These are phyloP conservation scores for Alcedo atthis DNA, from an alignment of 2,797 vertebrate genomes.

Conservation along the genomic window DNA sequence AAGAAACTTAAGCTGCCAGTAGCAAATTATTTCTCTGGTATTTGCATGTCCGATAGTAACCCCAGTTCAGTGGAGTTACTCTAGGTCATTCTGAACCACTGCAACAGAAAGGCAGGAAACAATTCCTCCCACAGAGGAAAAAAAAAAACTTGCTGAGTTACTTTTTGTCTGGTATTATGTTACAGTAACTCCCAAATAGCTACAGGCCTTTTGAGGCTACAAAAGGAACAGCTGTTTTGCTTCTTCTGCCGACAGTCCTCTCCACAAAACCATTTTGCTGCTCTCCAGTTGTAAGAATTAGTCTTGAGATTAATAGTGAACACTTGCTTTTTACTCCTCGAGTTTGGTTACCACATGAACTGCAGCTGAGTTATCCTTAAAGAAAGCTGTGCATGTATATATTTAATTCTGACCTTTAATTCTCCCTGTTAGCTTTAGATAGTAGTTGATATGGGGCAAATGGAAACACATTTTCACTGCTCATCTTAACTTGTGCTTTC, in stretches of 20 bases:
- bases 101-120: conserved; percentile 78
- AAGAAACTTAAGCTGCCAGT: neutral
- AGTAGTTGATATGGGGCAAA: neutral
- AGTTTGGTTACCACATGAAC: neutral
- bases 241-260: neutral
- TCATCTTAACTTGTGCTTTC: neutral
- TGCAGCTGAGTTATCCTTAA: neutral
- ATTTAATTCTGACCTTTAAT: neutral
- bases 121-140: conserved; percentile 71
- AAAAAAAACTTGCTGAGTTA: conserved; percentile 74
- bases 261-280: neutral
- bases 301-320: neutral
- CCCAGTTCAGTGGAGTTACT: conserved; percentile 87
- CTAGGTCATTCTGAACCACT: conserved; percentile 80
- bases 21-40: neutral
- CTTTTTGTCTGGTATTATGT: conserved; percentile 75
- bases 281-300: neutral
- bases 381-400: neutral
- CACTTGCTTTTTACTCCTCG: neutral
- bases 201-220: conserved; percentile 15
- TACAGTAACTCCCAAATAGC: conserved; percentile 72
- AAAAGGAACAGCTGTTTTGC: conserved; percentile 61
- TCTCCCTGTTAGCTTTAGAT: neutral
- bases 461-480: neutral
- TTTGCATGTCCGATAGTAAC: conserved; percentile 89